Conservation (phyloP, 2,797 vertebrate genomes). For the Macropus fuliginosus region DNA sequence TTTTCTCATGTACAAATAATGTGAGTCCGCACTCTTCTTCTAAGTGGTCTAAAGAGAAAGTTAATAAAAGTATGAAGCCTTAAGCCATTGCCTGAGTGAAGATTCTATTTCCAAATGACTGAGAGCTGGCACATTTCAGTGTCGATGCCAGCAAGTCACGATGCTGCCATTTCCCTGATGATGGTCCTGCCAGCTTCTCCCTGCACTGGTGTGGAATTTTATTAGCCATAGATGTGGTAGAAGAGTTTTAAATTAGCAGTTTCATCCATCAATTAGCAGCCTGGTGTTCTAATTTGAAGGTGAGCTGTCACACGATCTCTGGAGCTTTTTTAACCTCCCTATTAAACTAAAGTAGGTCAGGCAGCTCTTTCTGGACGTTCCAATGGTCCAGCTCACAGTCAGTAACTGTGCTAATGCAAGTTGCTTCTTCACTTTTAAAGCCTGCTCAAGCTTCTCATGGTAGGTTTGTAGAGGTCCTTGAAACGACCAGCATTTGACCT, state of each 20-base stretch:
- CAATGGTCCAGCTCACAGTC: constrained; percentile 2
- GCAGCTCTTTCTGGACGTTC: not conserved
- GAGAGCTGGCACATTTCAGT: constrained; percentile 34
- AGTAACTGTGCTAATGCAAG: constrained; percentile 37
- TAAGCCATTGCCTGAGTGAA: not conserved
- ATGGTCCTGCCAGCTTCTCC: constrained; percentile 1
- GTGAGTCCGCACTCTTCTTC: not conserved
- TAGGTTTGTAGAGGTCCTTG: constrained; percentile 42
- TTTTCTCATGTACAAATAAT: not conserved
- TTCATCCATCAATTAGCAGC: not conserved
- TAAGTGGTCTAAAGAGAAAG: constrained; percentile 15
- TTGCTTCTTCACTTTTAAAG: constrained; percentile 53
- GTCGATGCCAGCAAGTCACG: constrained; percentile 5
- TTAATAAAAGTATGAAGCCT: constrained; percentile 8
- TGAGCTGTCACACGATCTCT: not conserved
- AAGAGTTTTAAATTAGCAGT: constrained; percentile 50
- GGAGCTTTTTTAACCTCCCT: constrained; percentile 17
- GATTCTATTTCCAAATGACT: constrained; percentile 45
- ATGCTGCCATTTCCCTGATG: constrained; percentile 50
- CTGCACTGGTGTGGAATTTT: not conserved
- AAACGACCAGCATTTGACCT: constrained; percentile 68
- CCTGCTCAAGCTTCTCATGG: constrained; percentile 49
- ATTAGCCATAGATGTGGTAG: not conserved
- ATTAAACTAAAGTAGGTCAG: constrained; percentile 60
- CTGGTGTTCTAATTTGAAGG: constrained; percentile 7